phyloP scores from a whole-genome alignment of 2,797 vertebrate genomes.

The Austrolebias charrua region DNA sequence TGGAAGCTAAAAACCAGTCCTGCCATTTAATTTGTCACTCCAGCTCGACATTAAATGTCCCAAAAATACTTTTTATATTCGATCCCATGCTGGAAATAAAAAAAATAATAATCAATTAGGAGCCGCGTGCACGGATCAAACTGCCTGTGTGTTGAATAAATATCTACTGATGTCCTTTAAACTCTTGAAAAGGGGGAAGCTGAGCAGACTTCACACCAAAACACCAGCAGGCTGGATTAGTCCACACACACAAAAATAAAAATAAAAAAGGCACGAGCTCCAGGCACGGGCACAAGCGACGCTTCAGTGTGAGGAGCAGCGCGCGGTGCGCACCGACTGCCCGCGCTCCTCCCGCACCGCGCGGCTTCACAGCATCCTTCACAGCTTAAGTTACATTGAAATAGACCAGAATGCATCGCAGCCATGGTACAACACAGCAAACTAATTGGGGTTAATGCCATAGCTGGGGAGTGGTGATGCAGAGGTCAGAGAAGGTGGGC shows the following conservation, averaged over 20 bases:
- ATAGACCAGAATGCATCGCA: too few relatives aligned
- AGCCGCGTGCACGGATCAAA: constrained; percentile 29
- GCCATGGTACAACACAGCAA: too few relatives aligned
- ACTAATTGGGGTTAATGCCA: too few relatives aligned
- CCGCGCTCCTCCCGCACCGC: constrained; percentile 70
- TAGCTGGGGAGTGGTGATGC: too few relatives aligned
- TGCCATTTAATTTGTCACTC: constrained; percentile 61
- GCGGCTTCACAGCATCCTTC: constrained; percentile 74
- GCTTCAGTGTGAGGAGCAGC: constrained; percentile 48
- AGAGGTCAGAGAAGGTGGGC: too few relatives aligned
- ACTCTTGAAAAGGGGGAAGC: constrained; percentile 26
- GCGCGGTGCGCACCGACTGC: constrained; percentile 53
- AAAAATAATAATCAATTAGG: constrained; percentile 36
- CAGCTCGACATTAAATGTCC: constrained; percentile 72
- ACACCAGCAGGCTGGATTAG: constrained; percentile 55
- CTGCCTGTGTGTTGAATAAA: constrained; percentile 32
- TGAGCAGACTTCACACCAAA: constrained; percentile 30
- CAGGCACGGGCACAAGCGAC: constrained; percentile 51
- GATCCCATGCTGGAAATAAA: constrained; percentile 64
- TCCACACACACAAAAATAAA: constrained; percentile 56
- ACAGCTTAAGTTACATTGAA: too few relatives aligned
- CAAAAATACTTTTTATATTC: constrained; percentile 48
- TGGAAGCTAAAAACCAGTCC: constrained; percentile 26
- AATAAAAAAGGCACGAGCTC: constrained; percentile 21
- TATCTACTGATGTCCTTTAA: constrained; percentile 46